Evolutionary conservation across 2,888 invertebrate species (phyloP), one percentile per base, ranked within the genome.

Genomic region (Stenurella melanura): DNA sequence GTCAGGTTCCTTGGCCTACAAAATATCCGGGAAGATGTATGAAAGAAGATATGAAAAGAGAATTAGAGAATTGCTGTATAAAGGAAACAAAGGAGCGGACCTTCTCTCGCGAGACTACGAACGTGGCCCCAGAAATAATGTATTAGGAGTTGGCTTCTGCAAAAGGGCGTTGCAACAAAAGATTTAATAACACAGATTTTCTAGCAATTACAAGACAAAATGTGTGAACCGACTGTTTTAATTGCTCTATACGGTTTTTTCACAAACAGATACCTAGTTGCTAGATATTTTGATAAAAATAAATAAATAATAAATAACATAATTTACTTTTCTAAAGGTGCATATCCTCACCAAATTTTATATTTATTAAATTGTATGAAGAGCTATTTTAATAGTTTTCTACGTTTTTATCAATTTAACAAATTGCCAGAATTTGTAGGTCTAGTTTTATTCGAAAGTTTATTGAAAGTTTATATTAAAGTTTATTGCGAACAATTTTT

Each of bases 11-110:
- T 82, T 85, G 85, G 85, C 85, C 86, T 86, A 86, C 84, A 82
- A 85, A 87, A 87, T 86, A 82, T 87, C 85, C 84, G 83, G 81
- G 85, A 86, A 88, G 88, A 87, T 86, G 87, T 87, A 87, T 87
- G 87, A 85, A 86, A 82, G 84, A 79, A 87, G 88, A 88, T 88
- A 89, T 88, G 88, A 88, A 88, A 88, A 86, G 87, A 86, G 88
- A 88, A 88, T 87, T 88, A 86, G 87, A 86, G 88, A 88, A 88
- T 87, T 88, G 88, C 86, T 83, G 85, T 85, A 87, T 87, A 87
- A 88, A 88, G 86, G 86, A 86, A 87, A 88, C 87, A 87, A 87
- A 87, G 86, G 86, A 85, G 75, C 82, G 81, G 84, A 82, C 83
- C 79, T 79, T 79, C 83, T 83, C 86, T 86, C 85, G 82, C 69